Evolutionary conservation across 2,888 invertebrate genomes (phyloP), one percentile per base, ranked within the genome.

Genomic region (Auanema freiburgensis): DNA sequence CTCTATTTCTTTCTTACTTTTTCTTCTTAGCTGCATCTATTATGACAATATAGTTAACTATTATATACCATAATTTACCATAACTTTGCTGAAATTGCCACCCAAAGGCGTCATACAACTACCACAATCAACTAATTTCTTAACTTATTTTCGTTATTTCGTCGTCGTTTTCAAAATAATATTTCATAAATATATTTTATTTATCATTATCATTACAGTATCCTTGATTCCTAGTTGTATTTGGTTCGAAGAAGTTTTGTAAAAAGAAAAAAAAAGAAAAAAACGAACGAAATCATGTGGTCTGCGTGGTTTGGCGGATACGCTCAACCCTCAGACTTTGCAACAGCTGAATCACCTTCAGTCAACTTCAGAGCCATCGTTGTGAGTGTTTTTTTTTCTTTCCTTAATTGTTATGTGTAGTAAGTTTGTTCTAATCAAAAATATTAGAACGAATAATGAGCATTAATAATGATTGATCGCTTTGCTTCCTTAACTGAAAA

Each of bases 251-350:
- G 14, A 43, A 14, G 43, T 12, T 43, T 11, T 43, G 12, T 12
- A 43, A 10, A 46, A 46, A 46, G 21, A 46, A 18, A 46, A 46
- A 46, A 46, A 46, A 46, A 3, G 3, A 3, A 46, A 46, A 46
- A 18, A 46, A 46, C 16, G 46, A 46, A 46, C 16, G 16, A 46
- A 21, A 46, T 46, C 46, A 64, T 67, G 73, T 69, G 67, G 67
- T 54, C 61, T 11, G 57, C 51, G 21, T 67, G 69, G 74, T 74
- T 74, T 65, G 74, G 74, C 44, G 71, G 71, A 43, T 71, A 68
- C 63, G 64, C 75, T 59, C 67, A 61, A 42, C 75, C 75, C 16
- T 75, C 75, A 41, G 69, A 75, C 58, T 75, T 71, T 62, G 63
- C 69, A 14, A 69, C 62, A 57, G 66, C 69, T 23, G 66, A 63